phyloP scores from a whole-genome alignment of 2,888 invertebrate genomes.

The Ephialtes manifestator region DNA sequence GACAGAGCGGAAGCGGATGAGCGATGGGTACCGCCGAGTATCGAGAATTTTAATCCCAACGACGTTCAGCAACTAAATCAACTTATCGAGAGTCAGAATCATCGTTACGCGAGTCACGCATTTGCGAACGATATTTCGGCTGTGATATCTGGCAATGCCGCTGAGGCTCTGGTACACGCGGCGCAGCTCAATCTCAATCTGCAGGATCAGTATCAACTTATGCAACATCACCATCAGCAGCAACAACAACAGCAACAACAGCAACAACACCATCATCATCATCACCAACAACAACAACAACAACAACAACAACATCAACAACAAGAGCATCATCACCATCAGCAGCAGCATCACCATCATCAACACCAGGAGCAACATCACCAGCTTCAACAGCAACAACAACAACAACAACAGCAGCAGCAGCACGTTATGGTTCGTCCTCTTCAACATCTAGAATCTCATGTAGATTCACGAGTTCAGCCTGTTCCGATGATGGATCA shows the following conservation, averaged over 20 bases:
- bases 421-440: slow-evolving; percentile 78
- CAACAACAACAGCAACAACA: slow-evolving; percentile 66
- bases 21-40: slow-evolving; percentile 89
- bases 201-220: slow-evolving; percentile 81
- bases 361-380: slow-evolving; percentile 65
- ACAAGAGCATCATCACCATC: slow-evolving; percentile 75
- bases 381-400: slow-evolving; percentile 72
- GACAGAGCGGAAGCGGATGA: slow-evolving; percentile 87
- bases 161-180: slow-evolving; percentile 77
- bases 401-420: slow-evolving; percentile 80
- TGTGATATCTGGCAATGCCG: slow-evolving; percentile 77
- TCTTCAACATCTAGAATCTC: slow-evolving; percentile 78
- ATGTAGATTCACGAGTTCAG: slow-evolving; percentile 74
- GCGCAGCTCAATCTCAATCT: slow-evolving; percentile 80
- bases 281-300: slow-evolving; percentile 60
- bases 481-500: slow-evolving; percentile 78
- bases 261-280: slow-evolving; percentile 75
- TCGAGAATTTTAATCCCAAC: slow-evolving; percentile 82
- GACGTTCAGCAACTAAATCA: slow-evolving; percentile 81
- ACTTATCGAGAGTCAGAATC: slow-evolving; percentile 82
- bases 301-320: slow-evolving; percentile 74
- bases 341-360: slow-evolving; percentile 37
- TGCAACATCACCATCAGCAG: slow-evolving; percentile 73
- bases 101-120: slow-evolving; percentile 81
- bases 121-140: slow-evolving; percentile 79